These are phyloP conservation scores for Temnothorax ravouxi DNA, from an alignment of 2,888 invertebrate genomes.

Conservation along the genomic window DNA sequence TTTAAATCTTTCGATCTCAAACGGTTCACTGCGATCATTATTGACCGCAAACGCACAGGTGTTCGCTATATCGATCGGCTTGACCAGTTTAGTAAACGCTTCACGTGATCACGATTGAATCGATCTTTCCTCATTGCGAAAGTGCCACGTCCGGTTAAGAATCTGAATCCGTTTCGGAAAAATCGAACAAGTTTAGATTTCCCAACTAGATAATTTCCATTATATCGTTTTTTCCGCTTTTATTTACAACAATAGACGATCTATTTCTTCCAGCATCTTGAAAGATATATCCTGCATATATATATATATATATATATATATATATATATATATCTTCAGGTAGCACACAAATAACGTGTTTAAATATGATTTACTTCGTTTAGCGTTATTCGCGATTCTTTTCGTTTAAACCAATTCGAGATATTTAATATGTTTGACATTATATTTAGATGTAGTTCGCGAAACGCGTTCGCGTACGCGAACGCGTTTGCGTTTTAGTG, in stretches of 20 bases:
- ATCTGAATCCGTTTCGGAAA: slow-evolving; percentile 61
- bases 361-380: neutral
- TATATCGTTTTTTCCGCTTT: too few species aligned
- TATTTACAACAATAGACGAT: neutral
- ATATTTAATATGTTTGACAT: neutral
- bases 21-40: slow-evolving; percentile 63
- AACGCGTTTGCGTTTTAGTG: neutral
- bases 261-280: neutral
- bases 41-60: slow-evolving; percentile 66
- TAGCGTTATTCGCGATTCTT: neutral
- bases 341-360: neutral
- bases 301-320: too few species aligned
- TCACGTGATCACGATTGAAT: slow-evolving; percentile 66
- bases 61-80: slow-evolving; percentile 70
- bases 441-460: slow-evolving; percentile 1
- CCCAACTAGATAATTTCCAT: slow-evolving; percentile 16
- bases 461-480: neutral
- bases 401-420: neutral
- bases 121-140: slow-evolving; percentile 79
- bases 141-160: slow-evolving; percentile 72
- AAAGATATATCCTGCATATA: too few species aligned
- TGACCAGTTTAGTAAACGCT: slow-evolving; percentile 45
- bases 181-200: slow-evolving; percentile 53
- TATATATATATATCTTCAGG: neutral
- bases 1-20: slow-evolving; percentile 63